Base-by-base conservation (phyloP, 2,113 vertebrate genomes). In the Capricornis sumatraensis region DNA sequence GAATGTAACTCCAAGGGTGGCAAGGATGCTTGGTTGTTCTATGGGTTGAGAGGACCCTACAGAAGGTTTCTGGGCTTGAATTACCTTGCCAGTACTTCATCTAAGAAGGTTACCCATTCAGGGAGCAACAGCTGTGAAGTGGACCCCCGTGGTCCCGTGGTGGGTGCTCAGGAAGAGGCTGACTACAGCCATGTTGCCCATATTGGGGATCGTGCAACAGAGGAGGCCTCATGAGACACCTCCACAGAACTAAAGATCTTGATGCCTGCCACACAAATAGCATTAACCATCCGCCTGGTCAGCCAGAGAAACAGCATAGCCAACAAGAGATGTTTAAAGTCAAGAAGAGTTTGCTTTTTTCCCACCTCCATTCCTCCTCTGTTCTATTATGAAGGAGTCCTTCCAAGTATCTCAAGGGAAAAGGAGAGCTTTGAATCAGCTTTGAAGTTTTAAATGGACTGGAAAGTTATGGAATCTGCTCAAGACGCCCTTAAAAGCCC, bases 391-490 rank as follows among this genome's bases (percentile, higher is more conserved):
- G 55, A 89, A 92, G 27, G 36, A 78, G 13, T 19, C 43, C 45
- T 50, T 62, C 21, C 27, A 89, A 57, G 60, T 83, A 13, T 90
- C 40, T 78, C n/a, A 83, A 91, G 17, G 27, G 30, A 89, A 84
- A 52, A 6, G 7, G n/a, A 84, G 58, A 60, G 50, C 40, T 91
- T 52, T 85, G 58, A 94, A 40, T 30, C 36, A 79, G n/a, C 74
- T 94, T 33, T 84, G 76, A 92, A 91, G n/a, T 89, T 96, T 78
- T 96, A 79, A 92, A 81, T 53, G 57, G 58, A 40, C 17, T 89
- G 17, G 57, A 25, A 88, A 67, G 14, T 36, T 86, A 62, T 23
- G 40, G 33, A 84, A 74, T 79, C 15, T 92, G 43, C 67, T 88
- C 67, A 81, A 92, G 57, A 74, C 6, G 7, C 6, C 27, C 79